Conservation (phyloP, 53 echinoderm and acorn worm genomes). For the Antedon mediterranea region DNA sequence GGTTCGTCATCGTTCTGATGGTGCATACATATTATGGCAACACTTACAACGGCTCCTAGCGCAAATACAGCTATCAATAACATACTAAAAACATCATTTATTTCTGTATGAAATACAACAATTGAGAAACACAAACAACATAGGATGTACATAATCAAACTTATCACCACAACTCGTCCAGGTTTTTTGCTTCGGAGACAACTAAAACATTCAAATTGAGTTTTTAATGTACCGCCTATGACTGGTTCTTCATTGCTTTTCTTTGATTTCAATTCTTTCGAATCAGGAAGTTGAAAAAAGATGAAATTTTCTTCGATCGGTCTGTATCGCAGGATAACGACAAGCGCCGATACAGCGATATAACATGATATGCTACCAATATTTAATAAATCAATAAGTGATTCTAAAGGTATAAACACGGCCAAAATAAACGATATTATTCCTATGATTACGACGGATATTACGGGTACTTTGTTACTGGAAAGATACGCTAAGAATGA, state of each 20-base stretch:
- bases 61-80: conserved; percentile 10
- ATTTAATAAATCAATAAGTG: conserved; percentile 46
- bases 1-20: conserved; percentile 33
- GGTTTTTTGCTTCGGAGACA: conserved; percentile 4
- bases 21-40: conserved; percentile 47
- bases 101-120: neutral
- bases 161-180: conserved; percentile 33
- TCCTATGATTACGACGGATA: conserved; percentile 24
- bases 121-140: conserved; percentile 16
- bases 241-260: neutral
- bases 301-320: conserved; percentile 4
- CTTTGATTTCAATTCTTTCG: no score
- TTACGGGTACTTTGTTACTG: conserved; percentile 42
- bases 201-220: neutral
- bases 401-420: conserved; percentile 28
- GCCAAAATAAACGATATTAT: conserved; percentile 25
- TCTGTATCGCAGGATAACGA: conserved; percentile 35
- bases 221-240: neutral
- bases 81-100: conserved; percentile 21
- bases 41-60: conserved; percentile 5
- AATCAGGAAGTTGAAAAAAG: no score
- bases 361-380: conserved; percentile 43
- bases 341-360: conserved; percentile 36
- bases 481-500: conserved; percentile 22
- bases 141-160: conserved; percentile 14